Conservation (phyloP, 2,888 invertebrate genomes). For the Rhagonycha lutea region DNA sequence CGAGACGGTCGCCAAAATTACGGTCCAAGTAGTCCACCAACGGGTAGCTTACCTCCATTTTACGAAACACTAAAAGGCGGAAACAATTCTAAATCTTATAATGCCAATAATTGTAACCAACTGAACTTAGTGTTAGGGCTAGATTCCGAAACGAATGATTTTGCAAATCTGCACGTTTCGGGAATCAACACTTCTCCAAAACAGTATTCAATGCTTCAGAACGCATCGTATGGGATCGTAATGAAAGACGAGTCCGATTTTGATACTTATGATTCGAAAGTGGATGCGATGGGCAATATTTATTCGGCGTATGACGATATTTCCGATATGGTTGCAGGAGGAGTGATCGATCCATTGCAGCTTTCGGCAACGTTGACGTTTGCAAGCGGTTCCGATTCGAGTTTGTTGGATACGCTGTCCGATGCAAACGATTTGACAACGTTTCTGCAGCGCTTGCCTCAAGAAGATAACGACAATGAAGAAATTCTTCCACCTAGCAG, state of each 20-base stretch:
- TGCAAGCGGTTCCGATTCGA: conserved; percentile 76
- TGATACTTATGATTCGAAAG: conserved; percentile 72
- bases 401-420: conserved; percentile 75
- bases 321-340: conserved; percentile 77
- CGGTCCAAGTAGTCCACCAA: conserved; percentile 86
- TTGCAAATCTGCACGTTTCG: conserved; percentile 57
- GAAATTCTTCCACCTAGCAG: conserved; percentile 71
- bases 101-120: conserved; percentile 68
- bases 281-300: conserved; percentile 68
- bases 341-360: conserved; percentile 79
- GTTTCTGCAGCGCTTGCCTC: conserved; percentile 72
- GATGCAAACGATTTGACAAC: conserved; percentile 79
- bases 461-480: conserved; percentile 64
- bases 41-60: conserved; percentile 85
- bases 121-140: conserved; percentile 72
- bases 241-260: conserved; percentile 80
- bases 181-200: conserved; percentile 59
- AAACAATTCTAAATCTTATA: conserved; percentile 69
- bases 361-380: conserved; percentile 83
- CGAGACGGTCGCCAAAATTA: conserved; percentile 84
- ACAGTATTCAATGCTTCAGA: conserved; percentile 79
- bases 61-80: conserved; percentile 85
- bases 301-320: conserved; percentile 75
- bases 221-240: conserved; percentile 78
- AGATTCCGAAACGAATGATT: conserved; percentile 75